Evolutionary conservation across 2,113 vertebrate genomes (phyloP).

Genomic region (Lophochroa leadbeateri): DNA sequence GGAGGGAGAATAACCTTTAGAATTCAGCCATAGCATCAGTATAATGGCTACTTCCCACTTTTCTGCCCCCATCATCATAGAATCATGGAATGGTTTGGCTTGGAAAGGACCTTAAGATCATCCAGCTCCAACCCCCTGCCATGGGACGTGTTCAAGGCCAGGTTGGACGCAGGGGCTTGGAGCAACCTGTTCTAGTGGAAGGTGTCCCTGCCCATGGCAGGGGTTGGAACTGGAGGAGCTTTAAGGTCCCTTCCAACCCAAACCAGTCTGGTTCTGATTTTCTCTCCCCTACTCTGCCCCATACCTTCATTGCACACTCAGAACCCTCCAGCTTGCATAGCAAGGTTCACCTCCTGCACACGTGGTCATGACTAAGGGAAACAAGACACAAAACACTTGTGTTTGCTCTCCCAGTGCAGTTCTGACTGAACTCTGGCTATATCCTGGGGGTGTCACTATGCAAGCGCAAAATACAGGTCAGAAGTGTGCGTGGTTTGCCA

Average conservation of each 20-base stretch:
- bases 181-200: not conserved
- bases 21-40: no score
- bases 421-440: not conserved
- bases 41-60: no score
- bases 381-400: rapidly evolving
- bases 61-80: no score
- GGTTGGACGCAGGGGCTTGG: no score
- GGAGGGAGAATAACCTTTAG: no score
- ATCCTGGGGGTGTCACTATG: not conserved
- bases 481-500: not conserved
- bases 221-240: not conserved
- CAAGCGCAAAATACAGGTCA: slow-evolving; percentile 21
- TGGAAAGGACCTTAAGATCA: no score
- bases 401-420: not conserved
- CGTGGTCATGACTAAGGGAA: not conserved
- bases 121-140: no score
- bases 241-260: not conserved
- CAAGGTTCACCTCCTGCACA: not conserved
- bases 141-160: no score
- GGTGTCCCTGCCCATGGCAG: not conserved
- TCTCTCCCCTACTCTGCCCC: not conserved
- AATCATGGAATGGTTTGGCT: no score
- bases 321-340: not conserved
- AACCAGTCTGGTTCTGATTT: not conserved
- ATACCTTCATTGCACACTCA: not conserved